Evolutionary conservation across 1,140 invertebrate genomes (phyloP).

Genomic region (Ridgeia piscesae): DNA sequence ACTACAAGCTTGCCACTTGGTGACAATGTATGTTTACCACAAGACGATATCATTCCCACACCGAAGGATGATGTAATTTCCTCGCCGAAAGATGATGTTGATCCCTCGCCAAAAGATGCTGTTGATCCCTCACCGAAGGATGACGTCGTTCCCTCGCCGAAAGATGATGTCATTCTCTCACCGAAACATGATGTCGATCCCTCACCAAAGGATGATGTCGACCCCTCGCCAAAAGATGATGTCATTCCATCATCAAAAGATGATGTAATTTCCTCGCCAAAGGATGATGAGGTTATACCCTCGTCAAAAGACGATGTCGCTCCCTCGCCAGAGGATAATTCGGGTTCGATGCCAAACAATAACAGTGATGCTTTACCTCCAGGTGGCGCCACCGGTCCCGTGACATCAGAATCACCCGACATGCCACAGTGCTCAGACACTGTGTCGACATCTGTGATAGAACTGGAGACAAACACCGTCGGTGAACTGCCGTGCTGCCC

Average conservation of each 20-base stretch:
- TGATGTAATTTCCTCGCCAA: neutral
- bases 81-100: neutral
- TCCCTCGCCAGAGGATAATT: neutral
- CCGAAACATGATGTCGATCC: neutral
- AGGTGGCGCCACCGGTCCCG: no score
- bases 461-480: neutral
- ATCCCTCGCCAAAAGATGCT: no score
- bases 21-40: neutral
- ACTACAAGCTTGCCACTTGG: neutral
- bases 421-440: neutral
- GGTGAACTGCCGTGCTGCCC: neutral
- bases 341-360: neutral
- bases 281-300: neutral
- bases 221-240: no score
- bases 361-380: neutral
- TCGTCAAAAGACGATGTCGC: no score
- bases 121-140: neutral
- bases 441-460: neutral
- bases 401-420: no score
- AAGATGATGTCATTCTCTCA: neutral
- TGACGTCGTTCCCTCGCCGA: no score
- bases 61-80: neutral
- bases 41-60: neutral
- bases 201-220: neutral
- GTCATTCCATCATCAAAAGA: no score